Conservation (phyloP, 2,113 vertebrate genomes). For the Petrocephalus zakoni region DNA sequence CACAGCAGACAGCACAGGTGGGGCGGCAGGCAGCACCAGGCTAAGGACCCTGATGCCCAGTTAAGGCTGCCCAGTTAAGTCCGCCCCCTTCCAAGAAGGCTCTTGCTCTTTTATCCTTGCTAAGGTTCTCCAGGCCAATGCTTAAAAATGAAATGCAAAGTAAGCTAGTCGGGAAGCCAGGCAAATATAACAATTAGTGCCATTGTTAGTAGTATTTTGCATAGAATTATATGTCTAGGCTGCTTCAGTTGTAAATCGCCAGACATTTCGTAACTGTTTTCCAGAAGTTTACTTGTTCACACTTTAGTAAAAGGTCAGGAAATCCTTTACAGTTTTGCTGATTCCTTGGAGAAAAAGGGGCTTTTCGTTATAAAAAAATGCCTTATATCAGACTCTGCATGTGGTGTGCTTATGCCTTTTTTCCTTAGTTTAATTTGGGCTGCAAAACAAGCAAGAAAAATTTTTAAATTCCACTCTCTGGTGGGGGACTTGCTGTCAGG, state of each 20-base stretch:
- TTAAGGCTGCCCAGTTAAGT: background rate
- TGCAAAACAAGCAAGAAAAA: background rate
- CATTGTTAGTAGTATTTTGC: background rate
- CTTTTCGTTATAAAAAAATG: background rate
- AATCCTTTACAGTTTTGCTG: background rate
- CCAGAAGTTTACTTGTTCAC: background rate
- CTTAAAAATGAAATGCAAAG: background rate
- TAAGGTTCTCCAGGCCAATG: background rate
- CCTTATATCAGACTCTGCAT: background rate
- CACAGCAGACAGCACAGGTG: background rate
- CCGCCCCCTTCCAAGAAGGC: background rate
- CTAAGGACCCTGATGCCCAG: background rate
- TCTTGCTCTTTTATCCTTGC: background rate
- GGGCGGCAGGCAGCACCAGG: background rate
- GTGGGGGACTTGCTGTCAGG: background rate
- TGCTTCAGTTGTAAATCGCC: background rate
- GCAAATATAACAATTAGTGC: background rate
- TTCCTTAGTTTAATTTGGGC: background rate
- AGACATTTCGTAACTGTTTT: background rate
- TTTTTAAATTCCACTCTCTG: background rate
- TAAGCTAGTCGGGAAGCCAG: background rate
- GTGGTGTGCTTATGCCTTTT: background rate
- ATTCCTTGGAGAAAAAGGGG: background rate
- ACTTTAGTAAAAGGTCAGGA: background rate
- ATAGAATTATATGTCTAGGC: background rate